Evolutionary conservation across 1,140 invertebrate genomes (phyloP).

Genomic region (Aphis craccivora): DNA sequence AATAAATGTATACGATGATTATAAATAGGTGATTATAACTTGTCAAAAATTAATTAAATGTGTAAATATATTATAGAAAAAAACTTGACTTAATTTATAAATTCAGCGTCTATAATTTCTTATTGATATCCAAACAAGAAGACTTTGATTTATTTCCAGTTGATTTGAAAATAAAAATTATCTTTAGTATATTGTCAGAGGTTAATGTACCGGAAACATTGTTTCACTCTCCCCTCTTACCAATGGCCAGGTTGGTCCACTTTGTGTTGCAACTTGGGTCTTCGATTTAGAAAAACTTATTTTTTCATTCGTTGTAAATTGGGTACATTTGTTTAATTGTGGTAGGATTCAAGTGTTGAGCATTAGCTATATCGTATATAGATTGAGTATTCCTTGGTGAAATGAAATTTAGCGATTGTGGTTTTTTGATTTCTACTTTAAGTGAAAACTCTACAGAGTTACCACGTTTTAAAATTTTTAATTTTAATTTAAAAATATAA

Average conservation of each 20-base stretch:
- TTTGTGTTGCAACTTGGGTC: background rate
- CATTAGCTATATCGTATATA: background rate
- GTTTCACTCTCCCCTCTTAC: background rate
- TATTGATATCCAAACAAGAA: conserved; percentile 18
- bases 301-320: background rate
- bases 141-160: background rate
- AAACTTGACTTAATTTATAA: background rate
- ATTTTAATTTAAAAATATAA: background rate
- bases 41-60: background rate
- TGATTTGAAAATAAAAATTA: background rate
- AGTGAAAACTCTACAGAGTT: background rate
- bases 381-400: background rate
- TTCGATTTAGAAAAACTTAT: background rate
- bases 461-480: background rate
- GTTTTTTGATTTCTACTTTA: background rate
- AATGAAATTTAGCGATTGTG: background rate
- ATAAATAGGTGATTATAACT: background rate
- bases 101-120: background rate
- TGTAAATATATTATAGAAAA: background rate
- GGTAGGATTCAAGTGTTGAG: background rate
- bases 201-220: background rate
- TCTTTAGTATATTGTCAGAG: background rate
- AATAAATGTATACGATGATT: background rate
- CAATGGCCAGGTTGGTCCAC: background rate
- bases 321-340: conserved; percentile 2